Evolutionary conservation across 2,797 vertebrate species (phyloP), one percentile per base, ranked within the genome.

Genomic region (Benthosema pterotum): DNA sequence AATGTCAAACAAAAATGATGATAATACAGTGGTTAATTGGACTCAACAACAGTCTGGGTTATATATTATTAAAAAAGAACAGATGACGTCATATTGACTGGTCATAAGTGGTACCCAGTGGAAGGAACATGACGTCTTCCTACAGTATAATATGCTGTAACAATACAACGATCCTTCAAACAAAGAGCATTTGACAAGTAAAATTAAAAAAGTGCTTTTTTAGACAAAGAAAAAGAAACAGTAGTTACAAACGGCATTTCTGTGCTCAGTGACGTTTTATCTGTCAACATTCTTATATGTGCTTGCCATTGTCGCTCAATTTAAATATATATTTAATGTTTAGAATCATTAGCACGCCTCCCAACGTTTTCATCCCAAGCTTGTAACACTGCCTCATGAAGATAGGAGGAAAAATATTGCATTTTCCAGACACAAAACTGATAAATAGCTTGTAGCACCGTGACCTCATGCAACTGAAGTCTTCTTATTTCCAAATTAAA

Each of bases 371-470:
- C 25, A 46, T 18, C 22, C 14, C 43, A 55, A 14, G 16, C 54
- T 14, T 28, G n/a, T 9, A 50, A 43, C 11, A 12, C 13, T 57
- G 53, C 47, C 14, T 45, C 47, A 15, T 17, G 11, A 63, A 16
- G 14, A 38, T 15, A 32, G 19, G 32, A 11, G 19, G 1, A 5
- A 48, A 25, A 66, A 19, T 18, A 72, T 78, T 72, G 66, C 71
- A 76, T 83, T 76, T 84, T 79, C 48, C 63, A 69, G 63, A 70
- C 38, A 56, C 54, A 63, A 68, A 60, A 57, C 65, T 0, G 54
- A 57, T 70, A 80, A 86, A 49, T 73, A 64, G 70, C 83, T 87
- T 25, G 22, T 25, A 25, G 22, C 88, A 89, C 87, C 87, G 83
- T 72, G 65, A 68, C 46, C 74, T 77, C 72, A 59, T 9, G 7